Evolutionary conservation across 2,113 vertebrate species (phyloP).

Genomic region (Aptenodytes patagonicus): DNA sequence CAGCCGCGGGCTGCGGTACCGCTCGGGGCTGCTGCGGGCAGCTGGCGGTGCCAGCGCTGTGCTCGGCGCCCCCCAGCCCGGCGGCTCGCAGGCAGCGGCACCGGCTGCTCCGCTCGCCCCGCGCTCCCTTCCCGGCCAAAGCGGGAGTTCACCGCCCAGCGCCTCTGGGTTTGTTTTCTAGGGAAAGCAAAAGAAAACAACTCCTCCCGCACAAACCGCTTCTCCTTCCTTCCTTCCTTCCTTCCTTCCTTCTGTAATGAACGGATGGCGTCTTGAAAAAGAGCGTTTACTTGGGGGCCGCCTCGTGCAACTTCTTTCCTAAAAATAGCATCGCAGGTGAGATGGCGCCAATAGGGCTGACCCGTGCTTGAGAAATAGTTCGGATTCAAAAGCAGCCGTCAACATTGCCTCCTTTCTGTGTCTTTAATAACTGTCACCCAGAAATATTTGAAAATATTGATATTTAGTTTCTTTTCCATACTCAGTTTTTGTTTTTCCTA

Average conservation of each 20-base stretch:
- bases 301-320: not conserved
- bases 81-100: not conserved
- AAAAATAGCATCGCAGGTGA: not conserved
- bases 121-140: too few species aligned
- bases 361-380: not conserved
- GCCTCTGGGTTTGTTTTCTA: not conserved
- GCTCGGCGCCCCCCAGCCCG: too few species aligned
- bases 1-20: not conserved
- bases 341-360: not conserved
- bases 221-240: not conserved
- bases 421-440: not conserved
- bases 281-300: not conserved
- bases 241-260: too few species aligned
- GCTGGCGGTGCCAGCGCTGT: not conserved
- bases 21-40: not conserved
- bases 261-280: not conserved
- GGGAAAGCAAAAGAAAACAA: not conserved
- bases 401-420: not conserved
- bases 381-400: not conserved
- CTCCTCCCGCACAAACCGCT: not conserved
- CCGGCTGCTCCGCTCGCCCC: too few species aligned
- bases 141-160: not conserved
- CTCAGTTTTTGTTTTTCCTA: accelerated
- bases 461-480: not conserved
- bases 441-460: not conserved